Evolutionary conservation across 2,888 invertebrate species (phyloP).

Genomic region (Drosophila tripunctata): DNA sequence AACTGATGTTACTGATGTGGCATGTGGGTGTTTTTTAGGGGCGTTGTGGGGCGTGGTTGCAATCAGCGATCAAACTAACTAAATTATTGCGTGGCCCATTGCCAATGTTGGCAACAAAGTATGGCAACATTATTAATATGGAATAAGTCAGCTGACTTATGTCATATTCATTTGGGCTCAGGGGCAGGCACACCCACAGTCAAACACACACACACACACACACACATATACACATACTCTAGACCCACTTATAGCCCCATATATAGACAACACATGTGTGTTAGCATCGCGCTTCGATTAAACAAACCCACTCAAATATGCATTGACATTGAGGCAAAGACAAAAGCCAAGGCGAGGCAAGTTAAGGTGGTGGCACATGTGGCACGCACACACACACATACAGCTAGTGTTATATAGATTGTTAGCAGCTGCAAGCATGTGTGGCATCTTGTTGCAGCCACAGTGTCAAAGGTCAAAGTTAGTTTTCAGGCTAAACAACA

Average conservation of each 20-base stretch:
- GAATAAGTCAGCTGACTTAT: constrained; percentile 53
- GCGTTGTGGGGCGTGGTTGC: constrained; percentile 3
- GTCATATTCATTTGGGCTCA: constrained; percentile 63
- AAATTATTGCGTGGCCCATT: constrained; percentile 42
- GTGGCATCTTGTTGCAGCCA: constrained; percentile 22
- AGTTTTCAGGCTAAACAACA: no score
- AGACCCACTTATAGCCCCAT: constrained; percentile 16
- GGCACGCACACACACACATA: constrained; percentile 10
- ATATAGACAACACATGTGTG: constrained; percentile 14
- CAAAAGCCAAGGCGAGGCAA: constrained; percentile 42
- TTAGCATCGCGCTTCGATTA: constrained; percentile 66
- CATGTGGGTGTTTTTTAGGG: neutral
- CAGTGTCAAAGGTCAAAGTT: constrained; percentile 38
- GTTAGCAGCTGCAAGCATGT: constrained; percentile 18
- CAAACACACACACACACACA: constrained; percentile 41
- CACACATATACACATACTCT: constrained; percentile 1
- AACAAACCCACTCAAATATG: constrained; percentile 75
- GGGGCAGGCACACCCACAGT: constrained; percentile 9
- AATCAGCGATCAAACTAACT: constrained; percentile 37
- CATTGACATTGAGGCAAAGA: constrained; percentile 76
- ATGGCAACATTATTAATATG: constrained; percentile 19
- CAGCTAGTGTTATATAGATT: constrained; percentile 9
- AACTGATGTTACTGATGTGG: neutral
- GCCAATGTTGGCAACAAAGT: constrained; percentile 13
- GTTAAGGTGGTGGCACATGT: constrained; percentile 13